Evolutionary conservation across 2,888 invertebrate genomes (phyloP).

Genomic region (Spisula subtruncata): DNA sequence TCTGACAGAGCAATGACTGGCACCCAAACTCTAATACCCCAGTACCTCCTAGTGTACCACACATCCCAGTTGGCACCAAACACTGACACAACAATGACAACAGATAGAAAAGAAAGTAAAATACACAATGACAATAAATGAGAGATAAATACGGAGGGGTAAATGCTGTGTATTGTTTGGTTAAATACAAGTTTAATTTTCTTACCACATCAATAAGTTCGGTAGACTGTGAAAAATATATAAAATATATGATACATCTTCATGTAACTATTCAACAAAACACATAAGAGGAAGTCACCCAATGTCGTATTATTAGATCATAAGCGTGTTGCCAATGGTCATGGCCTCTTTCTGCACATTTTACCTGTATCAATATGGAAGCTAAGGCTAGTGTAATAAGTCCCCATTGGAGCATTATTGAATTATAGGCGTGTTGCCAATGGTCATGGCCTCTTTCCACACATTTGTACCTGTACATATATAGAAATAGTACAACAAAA

Average conservation of each 20-base stretch:
- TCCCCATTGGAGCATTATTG: too few species aligned
- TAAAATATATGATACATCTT: background rate
- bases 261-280: too few species aligned
- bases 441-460: too few species aligned
- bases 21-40: background rate
- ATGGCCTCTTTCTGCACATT: too few species aligned
- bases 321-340: too few species aligned
- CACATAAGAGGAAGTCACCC: too few species aligned
- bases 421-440: too few species aligned
- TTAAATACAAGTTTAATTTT: background rate
- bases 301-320: too few species aligned
- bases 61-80: background rate
- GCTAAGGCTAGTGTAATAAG: too few species aligned
- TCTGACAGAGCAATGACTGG: background rate
- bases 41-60: background rate
- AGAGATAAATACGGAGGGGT: background rate
- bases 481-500: too few species aligned
- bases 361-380: too few species aligned
- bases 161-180: constrained; percentile 5
- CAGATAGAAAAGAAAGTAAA: background rate
- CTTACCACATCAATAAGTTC: constrained; percentile 66
- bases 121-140: background rate
- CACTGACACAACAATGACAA: background rate
- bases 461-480: too few species aligned
- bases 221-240: constrained; percentile 59